Evolutionary conservation across 2,888 invertebrate species (phyloP).

Genomic region (Bibio marci): DNA sequence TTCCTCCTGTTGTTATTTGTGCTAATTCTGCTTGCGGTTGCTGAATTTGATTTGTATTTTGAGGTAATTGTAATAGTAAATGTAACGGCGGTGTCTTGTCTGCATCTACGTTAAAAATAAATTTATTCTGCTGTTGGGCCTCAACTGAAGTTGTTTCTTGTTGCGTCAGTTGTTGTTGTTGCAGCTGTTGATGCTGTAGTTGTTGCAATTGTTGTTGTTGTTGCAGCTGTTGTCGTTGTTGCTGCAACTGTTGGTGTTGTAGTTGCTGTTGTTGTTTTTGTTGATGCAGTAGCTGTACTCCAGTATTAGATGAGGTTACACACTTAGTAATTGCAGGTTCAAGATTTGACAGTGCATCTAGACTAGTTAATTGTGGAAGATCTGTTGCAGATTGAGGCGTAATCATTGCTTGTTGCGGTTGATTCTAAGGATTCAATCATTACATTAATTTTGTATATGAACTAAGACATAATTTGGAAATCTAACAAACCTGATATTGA

Average conservation of each 20-base stretch:
- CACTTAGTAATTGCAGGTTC: slow-evolving; percentile 11
- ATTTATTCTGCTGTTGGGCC: slow-evolving; percentile 24
- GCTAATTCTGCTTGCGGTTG: slow-evolving; percentile 13
- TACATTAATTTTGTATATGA: no score
- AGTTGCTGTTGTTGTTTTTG: slow-evolving; percentile 20
- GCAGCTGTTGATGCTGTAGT: slow-evolving; percentile 18
- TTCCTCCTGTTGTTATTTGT: background rate
- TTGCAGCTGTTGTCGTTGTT: slow-evolving; percentile 26
- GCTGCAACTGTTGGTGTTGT: slow-evolving; percentile 28
- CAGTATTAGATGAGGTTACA: slow-evolving; percentile 10
- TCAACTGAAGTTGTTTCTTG: no score
- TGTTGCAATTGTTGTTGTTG: slow-evolving; percentile 8
- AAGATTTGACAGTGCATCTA: no score
- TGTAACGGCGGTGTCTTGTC: slow-evolving; percentile 28
- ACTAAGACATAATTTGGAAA: no score
- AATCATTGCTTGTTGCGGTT: no score
- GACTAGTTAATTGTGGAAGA: no score
- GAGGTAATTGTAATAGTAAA: slow-evolving; percentile 27
- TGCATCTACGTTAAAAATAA: slow-evolving; percentile 28
- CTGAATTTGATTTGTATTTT: slow-evolving; percentile 7
- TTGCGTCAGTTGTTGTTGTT: slow-evolving; percentile 3
- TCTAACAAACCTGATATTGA: no score
- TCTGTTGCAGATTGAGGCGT: no score
- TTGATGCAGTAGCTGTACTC: slow-evolving; percentile 16
- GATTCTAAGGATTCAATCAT: no score